Conservation (phyloP, 1,140 invertebrate genomes). For the Hyles euphorbiae region DNA sequence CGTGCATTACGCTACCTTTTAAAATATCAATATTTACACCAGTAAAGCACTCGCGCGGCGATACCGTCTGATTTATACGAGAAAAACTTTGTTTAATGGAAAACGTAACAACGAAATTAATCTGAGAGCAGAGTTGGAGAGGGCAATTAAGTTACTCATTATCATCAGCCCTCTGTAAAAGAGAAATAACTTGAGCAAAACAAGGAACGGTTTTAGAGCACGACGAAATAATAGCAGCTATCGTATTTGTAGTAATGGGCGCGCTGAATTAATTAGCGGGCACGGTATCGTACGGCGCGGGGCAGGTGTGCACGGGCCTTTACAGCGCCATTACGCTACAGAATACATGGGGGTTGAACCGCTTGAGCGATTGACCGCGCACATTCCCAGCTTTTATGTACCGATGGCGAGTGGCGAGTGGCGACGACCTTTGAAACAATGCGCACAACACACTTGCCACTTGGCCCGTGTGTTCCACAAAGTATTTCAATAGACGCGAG, state of each 20-base stretch:
- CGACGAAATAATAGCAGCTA: conserved; percentile 46
- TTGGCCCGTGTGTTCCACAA: conserved; percentile 2
- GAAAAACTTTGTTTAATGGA: conserved; percentile 2
- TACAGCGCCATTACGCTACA: conserved; percentile 56
- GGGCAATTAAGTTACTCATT: conserved; percentile 5
- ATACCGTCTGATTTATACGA: background rate
- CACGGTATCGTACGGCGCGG: conserved; percentile 42
- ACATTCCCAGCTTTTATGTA: conserved; percentile 31
- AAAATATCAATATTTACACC: no score
- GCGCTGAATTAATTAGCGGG: conserved; percentile 64
- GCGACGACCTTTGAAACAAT: conserved; percentile 21
- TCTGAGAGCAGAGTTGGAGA: conserved; percentile 1
- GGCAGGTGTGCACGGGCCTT: conserved; percentile 60
- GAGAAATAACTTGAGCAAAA: conserved; percentile 34
- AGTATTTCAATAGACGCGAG: conserved; percentile 10
- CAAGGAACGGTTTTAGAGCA: conserved; percentile 37
- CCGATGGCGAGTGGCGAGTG: conserved; percentile 8
- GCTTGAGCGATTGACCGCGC: conserved; percentile 46
- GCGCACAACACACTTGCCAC: background rate
- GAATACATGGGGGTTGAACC: conserved; percentile 41
- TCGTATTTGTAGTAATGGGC: conserved; percentile 50
- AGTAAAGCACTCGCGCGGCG: no score
- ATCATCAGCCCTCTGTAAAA: conserved; percentile 5
- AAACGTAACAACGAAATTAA: conserved; percentile 2
- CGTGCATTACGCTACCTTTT: background rate